Base-by-base conservation (phyloP, 2,113 vertebrate species). In the Sorex araneus region DNA sequence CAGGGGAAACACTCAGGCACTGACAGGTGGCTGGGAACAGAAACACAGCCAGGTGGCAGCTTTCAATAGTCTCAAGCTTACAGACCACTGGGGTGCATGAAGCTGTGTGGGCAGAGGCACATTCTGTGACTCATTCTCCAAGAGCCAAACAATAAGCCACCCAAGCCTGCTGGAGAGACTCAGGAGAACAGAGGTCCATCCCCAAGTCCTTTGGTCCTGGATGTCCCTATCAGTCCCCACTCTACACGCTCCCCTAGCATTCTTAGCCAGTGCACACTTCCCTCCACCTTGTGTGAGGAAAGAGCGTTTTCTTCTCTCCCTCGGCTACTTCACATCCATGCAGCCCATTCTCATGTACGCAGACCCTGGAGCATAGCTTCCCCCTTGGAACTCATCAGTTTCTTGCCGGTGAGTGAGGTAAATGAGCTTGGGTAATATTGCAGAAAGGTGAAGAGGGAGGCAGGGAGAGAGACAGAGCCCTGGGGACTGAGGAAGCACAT, bases 191-290 rank as follows among this genome's bases (percentile, higher is more conserved):
- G 18, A 27, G 36, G 5, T 19, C 15, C 54, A 36, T 25, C 19
- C 32, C 23, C 25, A 12, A 8, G 2, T 47, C 25, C 3, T 18
- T 25, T 16, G 23, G 86, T 27, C 10, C 18, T 54, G 43, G 18
- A 9, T 16, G 28, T 60, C n/a, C 18, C 1, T 0, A 11, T 6
- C 3, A 11, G 11, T 8, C 28, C 23, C 11, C 10, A 10, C 27
- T 43, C 30, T 67, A 18, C n/a, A 7, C 19, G 19, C 36, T 6
- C 6, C 6, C 32, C 83, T 16, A 19, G 82, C 7, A 75, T 21
- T 60, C 45, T n/a, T 6, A 6, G 43, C 60, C 0, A 18, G 43
- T 54, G 19, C 19, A 40, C 19, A 47, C 50, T n/a, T 40, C 66
- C 10, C 21, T 10, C 60, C 6, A 8, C 19, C 9, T 13, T 2